Conservation (phyloP, 2,113 vertebrate genomes). For the Mus musculus region DNA sequence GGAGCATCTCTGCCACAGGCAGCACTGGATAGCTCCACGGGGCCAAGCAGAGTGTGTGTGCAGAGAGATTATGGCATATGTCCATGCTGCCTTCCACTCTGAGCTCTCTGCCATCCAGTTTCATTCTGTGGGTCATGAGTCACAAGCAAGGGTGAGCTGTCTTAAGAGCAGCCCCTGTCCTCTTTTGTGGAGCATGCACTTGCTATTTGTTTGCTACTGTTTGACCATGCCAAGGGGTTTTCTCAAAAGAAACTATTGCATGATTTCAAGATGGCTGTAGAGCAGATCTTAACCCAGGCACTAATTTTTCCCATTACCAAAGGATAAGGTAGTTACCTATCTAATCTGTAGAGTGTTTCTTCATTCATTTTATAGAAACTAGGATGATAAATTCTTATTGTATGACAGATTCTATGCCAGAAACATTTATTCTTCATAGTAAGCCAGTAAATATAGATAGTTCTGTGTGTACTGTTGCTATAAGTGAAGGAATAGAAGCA, state of each 20-base stretch:
- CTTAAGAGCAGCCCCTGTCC: not conserved
- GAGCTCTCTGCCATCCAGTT: not conserved
- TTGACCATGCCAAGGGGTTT: not conserved
- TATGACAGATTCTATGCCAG: not conserved
- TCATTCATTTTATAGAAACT: not conserved
- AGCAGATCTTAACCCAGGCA: not conserved
- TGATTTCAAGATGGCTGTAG: slow-evolving; percentile 19
- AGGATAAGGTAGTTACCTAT: not conserved
- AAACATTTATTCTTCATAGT: not conserved
- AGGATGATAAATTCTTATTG: not conserved
- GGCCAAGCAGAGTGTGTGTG: not conserved
- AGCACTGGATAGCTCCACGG: not conserved
- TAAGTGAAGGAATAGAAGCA: not conserved
- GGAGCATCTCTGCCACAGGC: not conserved
- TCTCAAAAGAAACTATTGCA: slow-evolving; percentile 4
- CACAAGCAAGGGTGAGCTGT: not conserved
- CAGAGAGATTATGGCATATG: not conserved
- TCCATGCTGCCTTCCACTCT: not conserved
- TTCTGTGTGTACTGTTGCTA: not conserved
- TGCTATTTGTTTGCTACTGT: not conserved
- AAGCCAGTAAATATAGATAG: not conserved
- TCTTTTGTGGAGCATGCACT: not conserved
- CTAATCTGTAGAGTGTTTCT: not conserved
- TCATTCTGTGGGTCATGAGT: not conserved
- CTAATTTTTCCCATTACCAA: slow-evolving; percentile 1